Percentiles rank a stretch among this genome's conserved stretches.
Evolutionary conservation across 2,888 invertebrate species (phyloP).

Genomic region (Enchytraeus crypticus): DNA sequence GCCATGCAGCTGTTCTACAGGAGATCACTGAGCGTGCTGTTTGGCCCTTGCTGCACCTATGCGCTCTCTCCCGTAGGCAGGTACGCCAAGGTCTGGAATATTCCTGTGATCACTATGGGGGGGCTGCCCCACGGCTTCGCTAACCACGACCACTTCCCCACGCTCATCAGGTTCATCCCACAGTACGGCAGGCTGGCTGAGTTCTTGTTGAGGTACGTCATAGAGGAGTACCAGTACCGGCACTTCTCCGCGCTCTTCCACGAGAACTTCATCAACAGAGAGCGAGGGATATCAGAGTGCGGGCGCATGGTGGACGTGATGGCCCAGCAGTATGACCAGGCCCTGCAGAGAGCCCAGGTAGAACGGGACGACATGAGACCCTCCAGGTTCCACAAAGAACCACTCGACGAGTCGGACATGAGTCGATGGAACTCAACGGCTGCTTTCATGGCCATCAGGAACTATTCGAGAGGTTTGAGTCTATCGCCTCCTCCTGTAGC

Average conservation of each 20-base stretch:
- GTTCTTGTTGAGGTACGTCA: conserved; percentile 6
- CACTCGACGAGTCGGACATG: conserved; percentile 2
- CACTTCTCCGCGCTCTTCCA: conserved; percentile 6
- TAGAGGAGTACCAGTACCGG: background rate
- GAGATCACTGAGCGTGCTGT: conserved; percentile 33
- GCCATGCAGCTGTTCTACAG: conserved; percentile 37
- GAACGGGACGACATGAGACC: background rate
- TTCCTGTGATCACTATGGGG: conserved; percentile 68
- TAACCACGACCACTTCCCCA: conserved; percentile 6
- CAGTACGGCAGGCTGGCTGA: conserved; percentile 3
- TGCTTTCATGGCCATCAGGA: conserved; percentile 6
- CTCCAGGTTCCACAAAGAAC: background rate
- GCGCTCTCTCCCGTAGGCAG: conserved; percentile 80
- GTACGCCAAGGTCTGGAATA: conserved; percentile 74
- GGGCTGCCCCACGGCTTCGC: conserved; percentile 37
- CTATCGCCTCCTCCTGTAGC: too few relatives aligned
- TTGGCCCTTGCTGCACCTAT: conserved; percentile 50
- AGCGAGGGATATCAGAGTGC: too few relatives aligned
- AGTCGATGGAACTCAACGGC: background rate
- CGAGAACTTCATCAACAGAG: conserved; percentile 1
- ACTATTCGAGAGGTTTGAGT: conserved; percentile 11
- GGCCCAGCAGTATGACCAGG: background rate
- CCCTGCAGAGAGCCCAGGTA: background rate
- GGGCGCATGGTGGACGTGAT: too few relatives aligned
- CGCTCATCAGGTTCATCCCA: conserved; percentile 10